Evolutionary conservation across 2,113 vertebrate species (phyloP), one percentile per base, ranked within the genome.

Genomic region (Halcyon malimbica): DNA sequence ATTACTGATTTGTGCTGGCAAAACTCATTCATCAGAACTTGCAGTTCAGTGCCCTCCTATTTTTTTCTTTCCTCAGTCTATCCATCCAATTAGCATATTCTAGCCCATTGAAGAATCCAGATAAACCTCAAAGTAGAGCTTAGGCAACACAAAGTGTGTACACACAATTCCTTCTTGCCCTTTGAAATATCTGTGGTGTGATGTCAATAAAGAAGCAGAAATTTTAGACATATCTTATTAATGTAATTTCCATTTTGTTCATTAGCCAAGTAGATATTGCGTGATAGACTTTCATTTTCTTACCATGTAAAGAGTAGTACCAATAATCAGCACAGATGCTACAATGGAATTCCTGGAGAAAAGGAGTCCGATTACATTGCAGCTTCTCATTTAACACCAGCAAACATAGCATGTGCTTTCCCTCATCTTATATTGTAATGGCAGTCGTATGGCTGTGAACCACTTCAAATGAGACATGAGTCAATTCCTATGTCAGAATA

Each of bases 371-470:
- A 80, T 59, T 59, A 10, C 14, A 20, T 4, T 37, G 42, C 15
- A 79, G 11, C 9, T 60, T 74, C 15, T n/a, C 21, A 54, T 23
- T 2, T 70, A 39, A 19, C 29, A 9, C 42, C 6, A 3, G 33
- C 51, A 88, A 50, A 11, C 9, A 65, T 2, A 56, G 26, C 8
- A 25, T 11, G 3, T 18, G 46, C 19, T 88, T 28, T 67, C 33
- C 17, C 18, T 76, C 4, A 0, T 21, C 9, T 67, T 28, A 13
- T 3, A 16, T 33, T 0, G 1, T 39, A 39, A 57, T 1, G 5
- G 35, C 13, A 57, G 35, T 25, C 57, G 15, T 10, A 25, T 25
- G 35, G 17, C 48, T 57, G 33, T 46, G 41, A 82, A 68, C 6
- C 17, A 18, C 48, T 57, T 78, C 28, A 73, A 57, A 73, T 26